phyloP scores from a whole-genome alignment of 2,797 vertebrate species.

The Sebastes kiyomatsui region DNA sequence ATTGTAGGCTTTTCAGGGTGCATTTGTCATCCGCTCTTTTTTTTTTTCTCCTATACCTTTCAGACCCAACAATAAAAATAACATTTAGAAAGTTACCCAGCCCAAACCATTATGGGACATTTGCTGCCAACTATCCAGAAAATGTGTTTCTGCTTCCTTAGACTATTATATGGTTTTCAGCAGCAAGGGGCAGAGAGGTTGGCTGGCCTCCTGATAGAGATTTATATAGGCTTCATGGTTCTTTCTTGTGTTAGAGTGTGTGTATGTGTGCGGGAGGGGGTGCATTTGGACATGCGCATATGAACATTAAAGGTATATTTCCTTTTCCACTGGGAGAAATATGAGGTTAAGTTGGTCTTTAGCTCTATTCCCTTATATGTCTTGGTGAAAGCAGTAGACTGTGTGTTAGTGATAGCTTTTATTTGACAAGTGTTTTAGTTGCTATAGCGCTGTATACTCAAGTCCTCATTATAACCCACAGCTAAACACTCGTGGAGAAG shows the following conservation, averaged over 20 bases:
- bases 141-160: conserved; percentile 81
- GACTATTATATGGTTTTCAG: conserved; percentile 79
- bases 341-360: conserved; percentile 40
- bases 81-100: conserved; percentile 76
- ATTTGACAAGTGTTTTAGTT: conserved; percentile 25
- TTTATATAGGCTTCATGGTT: conserved; percentile 77
- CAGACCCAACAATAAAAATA: conserved; percentile 70
- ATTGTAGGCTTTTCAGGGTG: conserved; percentile 15
- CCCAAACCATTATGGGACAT: conserved; percentile 78
- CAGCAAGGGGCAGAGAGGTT: conserved; percentile 75
- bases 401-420: conserved; percentile 9
- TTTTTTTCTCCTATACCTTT: conserved; percentile 27
- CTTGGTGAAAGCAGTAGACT: neutral
- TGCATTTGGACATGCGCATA: conserved; percentile 37
- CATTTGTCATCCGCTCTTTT: conserved; percentile 35
- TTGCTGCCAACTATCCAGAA: conserved; percentile 83
- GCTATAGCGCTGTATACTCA: neutral
- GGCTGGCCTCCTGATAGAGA: conserved; percentile 81
- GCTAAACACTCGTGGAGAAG: conserved; percentile 41
- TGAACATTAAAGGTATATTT: conserved; percentile 58
- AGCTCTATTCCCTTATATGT: conserved; percentile 13
- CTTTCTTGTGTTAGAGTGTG: conserved; percentile 46
- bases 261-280: conserved; percentile 9
- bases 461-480: conserved; percentile 15
- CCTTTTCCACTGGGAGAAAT: conserved; percentile 44